Base-by-base conservation (phyloP, 2,797 vertebrate genomes). In the Leptodactylus fallax region DNA sequence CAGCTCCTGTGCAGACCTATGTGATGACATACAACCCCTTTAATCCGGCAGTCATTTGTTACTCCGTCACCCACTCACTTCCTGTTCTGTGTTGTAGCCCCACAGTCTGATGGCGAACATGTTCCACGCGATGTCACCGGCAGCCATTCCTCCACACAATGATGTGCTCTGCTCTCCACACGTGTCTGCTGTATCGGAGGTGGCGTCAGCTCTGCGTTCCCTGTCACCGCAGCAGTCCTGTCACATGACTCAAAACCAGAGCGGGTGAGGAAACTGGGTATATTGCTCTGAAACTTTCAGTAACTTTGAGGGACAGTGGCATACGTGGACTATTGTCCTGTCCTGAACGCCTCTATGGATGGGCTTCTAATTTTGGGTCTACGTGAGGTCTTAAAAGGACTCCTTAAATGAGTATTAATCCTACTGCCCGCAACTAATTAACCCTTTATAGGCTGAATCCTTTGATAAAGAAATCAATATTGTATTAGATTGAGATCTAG, bases 71-170 rank as follows among this genome's bases (percentile, higher is more conserved):
- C n/a, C 47, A n/a, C 23, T 69, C 5, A 6, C 7, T 9, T 45
- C 65, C 14, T 89, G 11, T 61, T 81, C 80, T 87, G 83, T 88
- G 45, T 92, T 90, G 5, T 89, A 99, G 98, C 98, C 98, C 53
- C 96, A 97, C 93, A 99, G 98, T 93, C 96, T 99, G 85, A 95
- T 99, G 90, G 97, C 97, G 90, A 99, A 99, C 86, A 94, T 98
- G 90, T 93, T 99, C 88, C 95, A 92, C 0, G 97, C 96, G 72
- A 96, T 98, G 0, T 97, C 98, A 0, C 96, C 94, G 0, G 92
- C 97, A 90, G 95, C 92, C 14, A 94, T 97, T 89, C 96, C 97
- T 88, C 90, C 97, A 79, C 94, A 95, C 90, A 94, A 95, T 21
- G 97, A 99, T 0, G 91, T 94, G 76, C 97, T 96, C 90, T 91